phyloP scores from a whole-genome alignment of 2,888 invertebrate genomes.

The Meiosimyza decipiens region DNA sequence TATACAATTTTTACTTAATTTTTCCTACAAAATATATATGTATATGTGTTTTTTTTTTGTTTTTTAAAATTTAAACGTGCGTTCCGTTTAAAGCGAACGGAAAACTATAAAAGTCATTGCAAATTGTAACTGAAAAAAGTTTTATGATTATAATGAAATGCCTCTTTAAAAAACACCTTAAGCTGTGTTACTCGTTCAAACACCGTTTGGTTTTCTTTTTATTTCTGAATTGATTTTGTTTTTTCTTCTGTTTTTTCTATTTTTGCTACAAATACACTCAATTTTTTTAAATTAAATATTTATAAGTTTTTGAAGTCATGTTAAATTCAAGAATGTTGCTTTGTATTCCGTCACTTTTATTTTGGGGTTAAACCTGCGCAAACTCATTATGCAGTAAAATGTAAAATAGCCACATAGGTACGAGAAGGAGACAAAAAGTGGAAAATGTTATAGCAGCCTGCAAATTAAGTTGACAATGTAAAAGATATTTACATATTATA shows the following conservation, averaged over 20 bases:
- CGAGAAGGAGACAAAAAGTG: too few species aligned
- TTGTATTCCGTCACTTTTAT: slow-evolving; percentile 10
- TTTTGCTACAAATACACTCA: neutral
- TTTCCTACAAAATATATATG: neutral
- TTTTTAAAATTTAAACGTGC: neutral
- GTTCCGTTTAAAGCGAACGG: neutral
- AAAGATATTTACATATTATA: too few species aligned
- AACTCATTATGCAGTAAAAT: slow-evolving; percentile 45
- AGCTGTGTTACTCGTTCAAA: neutral
- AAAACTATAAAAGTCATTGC: neutral
- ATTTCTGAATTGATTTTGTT: neutral
- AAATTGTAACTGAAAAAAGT: too few species aligned
- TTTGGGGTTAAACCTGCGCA: slow-evolving; percentile 48
- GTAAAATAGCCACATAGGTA: neutral
- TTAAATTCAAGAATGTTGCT: slow-evolving; percentile 51
- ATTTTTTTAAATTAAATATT: slow-evolving; percentile 52
- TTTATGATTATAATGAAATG: neutral
- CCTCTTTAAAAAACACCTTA: slow-evolving; percentile 6
- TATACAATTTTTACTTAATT: too few species aligned
- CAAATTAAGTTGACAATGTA: too few species aligned
- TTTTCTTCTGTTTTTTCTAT: neutral
- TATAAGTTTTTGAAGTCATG: slow-evolving; percentile 51
- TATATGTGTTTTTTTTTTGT: neutral
- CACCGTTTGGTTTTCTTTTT: too few species aligned
- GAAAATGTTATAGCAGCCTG: too few species aligned